Evolutionary conservation across 2,113 vertebrate species (phyloP).

Genomic region (Rissa tridactyla): DNA sequence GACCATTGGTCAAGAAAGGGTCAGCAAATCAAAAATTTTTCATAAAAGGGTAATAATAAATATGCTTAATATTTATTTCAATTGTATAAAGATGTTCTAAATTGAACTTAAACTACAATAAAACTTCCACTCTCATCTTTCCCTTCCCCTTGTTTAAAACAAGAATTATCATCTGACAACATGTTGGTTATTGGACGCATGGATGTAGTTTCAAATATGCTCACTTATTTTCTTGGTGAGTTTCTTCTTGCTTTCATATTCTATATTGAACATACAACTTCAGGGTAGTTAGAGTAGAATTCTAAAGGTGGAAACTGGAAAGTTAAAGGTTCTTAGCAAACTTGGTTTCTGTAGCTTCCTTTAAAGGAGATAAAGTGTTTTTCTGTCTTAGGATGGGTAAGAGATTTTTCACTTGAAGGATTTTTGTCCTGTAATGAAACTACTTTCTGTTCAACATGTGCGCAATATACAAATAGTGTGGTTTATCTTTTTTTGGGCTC

Average conservation of each 20-base stretch:
- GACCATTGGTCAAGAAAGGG: neutral
- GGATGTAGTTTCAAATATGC: neutral
- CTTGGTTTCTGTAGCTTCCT: neutral
- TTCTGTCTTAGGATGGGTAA: neutral
- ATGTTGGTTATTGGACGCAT: neutral
- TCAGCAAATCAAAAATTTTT: neutral
- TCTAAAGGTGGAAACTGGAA: neutral
- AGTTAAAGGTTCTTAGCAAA: neutral
- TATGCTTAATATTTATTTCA: neutral
- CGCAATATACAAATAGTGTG: neutral
- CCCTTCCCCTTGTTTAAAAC: neutral
- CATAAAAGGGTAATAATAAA: neutral
- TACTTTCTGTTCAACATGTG: neutral
- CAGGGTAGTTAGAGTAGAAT: neutral
- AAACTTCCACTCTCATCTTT: neutral
- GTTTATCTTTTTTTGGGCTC: neutral
- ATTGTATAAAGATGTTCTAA: neutral
- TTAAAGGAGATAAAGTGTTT: neutral
- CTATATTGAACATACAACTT: neutral
- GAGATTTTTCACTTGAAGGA: neutral
- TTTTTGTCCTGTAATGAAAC: neutral
- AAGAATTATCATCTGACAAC: neutral
- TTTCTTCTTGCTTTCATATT: neutral
- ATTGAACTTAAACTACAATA: neutral
- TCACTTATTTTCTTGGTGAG: neutral